Percentiles rank a stretch among this genome's conserved stretches.
Evolutionary conservation across 2,888 invertebrate genomes (phyloP).

Genomic region (Dyspetes luteomarginatus): DNA sequence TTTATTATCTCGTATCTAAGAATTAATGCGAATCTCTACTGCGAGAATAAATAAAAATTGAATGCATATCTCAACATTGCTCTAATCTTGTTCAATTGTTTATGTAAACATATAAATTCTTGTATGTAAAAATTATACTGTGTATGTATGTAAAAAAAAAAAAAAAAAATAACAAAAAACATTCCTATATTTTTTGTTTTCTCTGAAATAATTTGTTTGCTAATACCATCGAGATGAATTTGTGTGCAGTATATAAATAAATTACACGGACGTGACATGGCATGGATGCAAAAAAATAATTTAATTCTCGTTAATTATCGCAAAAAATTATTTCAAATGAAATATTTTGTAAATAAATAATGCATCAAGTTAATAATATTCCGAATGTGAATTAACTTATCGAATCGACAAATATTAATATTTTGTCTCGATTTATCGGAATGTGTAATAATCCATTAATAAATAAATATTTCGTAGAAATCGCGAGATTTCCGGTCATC

Average conservation of each 20-base stretch:
- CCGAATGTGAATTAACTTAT: neutral
- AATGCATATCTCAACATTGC: neutral
- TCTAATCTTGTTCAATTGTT: neutral
- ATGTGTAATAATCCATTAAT: neutral
- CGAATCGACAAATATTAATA: neutral
- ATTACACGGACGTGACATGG: neutral
- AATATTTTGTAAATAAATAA: conserved; percentile 50
- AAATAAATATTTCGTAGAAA: neutral
- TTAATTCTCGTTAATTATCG: neutral
- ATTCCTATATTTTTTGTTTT: neutral
- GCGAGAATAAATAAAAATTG: neutral
- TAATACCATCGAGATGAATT: neutral
- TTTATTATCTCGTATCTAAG: neutral
- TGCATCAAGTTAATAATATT: conserved; percentile 17
- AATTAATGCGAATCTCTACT: neutral
- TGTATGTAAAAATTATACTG: neutral
- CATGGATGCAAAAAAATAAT: too few species aligned
- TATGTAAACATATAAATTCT: neutral
- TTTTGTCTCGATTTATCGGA: neutral
- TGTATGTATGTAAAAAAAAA: conserved; percentile 14
- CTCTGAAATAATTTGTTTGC: neutral
- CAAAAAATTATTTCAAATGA: neutral
- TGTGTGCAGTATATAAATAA: neutral
- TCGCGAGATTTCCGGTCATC: too few species aligned
- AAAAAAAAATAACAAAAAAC: neutral